Evolutionary conservation across 2,113 vertebrate genomes (phyloP).

Genomic region (Leptodactylus fuscus): DNA sequence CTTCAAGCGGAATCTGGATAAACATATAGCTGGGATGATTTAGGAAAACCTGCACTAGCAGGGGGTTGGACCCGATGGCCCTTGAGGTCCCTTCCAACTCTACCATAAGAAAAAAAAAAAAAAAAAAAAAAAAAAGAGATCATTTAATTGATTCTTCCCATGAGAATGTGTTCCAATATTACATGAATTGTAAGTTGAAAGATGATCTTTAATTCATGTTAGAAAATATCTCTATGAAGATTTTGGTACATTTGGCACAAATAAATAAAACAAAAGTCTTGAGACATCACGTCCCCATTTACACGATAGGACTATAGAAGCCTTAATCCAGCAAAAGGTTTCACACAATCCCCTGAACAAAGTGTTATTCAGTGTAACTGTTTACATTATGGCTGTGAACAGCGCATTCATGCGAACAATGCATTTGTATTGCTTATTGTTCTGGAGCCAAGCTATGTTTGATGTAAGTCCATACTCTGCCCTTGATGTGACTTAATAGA

Average conservation of each 20-base stretch:
- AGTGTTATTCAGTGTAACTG: constrained; percentile 20
- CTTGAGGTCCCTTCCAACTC: too few relatives aligned
- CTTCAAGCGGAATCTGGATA: too few relatives aligned
- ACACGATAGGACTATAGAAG: background rate
- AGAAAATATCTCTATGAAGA: background rate
- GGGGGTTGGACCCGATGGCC: too few relatives aligned
- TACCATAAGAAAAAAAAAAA: too few relatives aligned
- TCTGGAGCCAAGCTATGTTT: constrained; percentile 24
- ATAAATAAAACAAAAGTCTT: background rate
- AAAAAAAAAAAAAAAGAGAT: too few relatives aligned
- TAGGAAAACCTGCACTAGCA: too few relatives aligned
- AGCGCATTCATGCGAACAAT: constrained; percentile 40
- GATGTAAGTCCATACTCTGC: constrained; percentile 40
- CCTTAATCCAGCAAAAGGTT: constrained; percentile 7
- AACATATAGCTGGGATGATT: too few relatives aligned
- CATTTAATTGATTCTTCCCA: too few relatives aligned
- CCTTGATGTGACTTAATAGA: constrained; percentile 44
- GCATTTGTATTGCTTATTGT: constrained; percentile 20
- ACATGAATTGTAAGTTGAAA: background rate
- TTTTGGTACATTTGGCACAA: background rate
- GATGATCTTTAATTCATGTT: background rate
- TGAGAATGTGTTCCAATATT: too few relatives aligned
- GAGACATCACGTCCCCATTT: background rate
- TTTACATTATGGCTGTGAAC: constrained; percentile 43
- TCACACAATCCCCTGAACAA: constrained; percentile 9